Conservation (phyloP, 2,113 vertebrate species). For the Cariama cristata region DNA sequence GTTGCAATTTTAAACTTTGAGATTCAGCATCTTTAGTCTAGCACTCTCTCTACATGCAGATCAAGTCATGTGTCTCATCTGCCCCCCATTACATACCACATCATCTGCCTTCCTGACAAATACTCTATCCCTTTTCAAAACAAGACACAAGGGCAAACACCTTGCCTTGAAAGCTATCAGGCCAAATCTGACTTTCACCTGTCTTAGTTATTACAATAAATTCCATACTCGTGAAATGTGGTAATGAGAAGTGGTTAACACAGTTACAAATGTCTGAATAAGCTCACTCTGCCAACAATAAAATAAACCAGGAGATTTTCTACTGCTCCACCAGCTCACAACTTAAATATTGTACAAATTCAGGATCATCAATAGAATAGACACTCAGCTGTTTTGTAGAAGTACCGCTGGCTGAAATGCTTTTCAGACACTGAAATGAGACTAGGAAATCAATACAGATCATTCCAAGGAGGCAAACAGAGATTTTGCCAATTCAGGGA, state of each 20-base stretch:
- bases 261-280: background rate
- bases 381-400: background rate
- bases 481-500: background rate
- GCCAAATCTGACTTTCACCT: background rate
- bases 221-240: background rate
- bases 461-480: background rate
- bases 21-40: background rate
- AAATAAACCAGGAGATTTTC: background rate
- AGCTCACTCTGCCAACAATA: background rate
- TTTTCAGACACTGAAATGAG: background rate
- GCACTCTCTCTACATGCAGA: background rate
- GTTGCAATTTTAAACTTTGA: background rate
- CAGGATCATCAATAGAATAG: background rate
- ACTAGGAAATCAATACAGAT: background rate
- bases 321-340: background rate
- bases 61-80: accelerated
- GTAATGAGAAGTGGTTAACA: background rate
- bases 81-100: background rate
- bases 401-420: background rate
- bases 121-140: background rate
- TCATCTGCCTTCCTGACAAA: background rate
- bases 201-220: background rate
- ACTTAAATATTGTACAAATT: background rate
- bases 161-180: background rate
- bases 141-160: background rate